A percentile compares a stretch with the other conserved stretches of the same genome.
Conservation (phyloP, 2,797 vertebrate genomes). For the Psittacula echo region DNA sequence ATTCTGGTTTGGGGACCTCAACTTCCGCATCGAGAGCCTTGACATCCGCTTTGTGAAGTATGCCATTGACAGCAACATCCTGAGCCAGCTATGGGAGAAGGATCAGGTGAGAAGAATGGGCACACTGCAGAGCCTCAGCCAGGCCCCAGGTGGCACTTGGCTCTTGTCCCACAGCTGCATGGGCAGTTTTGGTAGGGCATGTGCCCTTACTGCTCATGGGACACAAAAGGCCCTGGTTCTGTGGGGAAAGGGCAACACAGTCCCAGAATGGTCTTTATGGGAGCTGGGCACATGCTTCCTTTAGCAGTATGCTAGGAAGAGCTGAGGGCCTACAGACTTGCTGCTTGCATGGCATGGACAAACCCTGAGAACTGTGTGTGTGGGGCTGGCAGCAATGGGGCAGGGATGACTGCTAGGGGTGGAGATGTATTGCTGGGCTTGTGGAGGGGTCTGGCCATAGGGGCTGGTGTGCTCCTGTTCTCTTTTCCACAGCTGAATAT, state of each 20-base stretch:
- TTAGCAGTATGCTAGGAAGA: background rate
- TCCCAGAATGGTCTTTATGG: background rate
- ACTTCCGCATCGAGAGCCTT: slow-evolving; percentile 94
- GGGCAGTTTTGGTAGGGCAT: background rate
- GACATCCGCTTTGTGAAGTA: slow-evolving; percentile 93
- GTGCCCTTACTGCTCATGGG: rapidly evolving
- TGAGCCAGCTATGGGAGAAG: slow-evolving; percentile 90
- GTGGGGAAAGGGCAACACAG: background rate
- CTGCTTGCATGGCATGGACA: background rate
- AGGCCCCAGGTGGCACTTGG: rapidly evolving
- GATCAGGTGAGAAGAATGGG: slow-evolving; percentile 86
- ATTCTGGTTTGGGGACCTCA: slow-evolving; percentile 98
- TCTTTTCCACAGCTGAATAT: slow-evolving; percentile 88
- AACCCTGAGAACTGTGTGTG: background rate
- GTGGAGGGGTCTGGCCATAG: rapidly evolving
- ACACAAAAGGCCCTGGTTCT: background rate
- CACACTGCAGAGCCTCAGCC: background rate
- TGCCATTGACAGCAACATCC: slow-evolving; percentile 90
- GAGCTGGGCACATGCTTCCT: background rate
- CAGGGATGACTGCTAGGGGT: background rate
- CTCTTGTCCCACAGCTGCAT: background rate
- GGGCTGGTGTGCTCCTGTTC: background rate
- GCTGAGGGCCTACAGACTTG: background rate
- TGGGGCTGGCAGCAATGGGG: background rate
- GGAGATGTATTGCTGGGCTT: background rate